Base-by-base conservation (phyloP, 2,113 vertebrate genomes). In the Bombycilla garrulus region DNA sequence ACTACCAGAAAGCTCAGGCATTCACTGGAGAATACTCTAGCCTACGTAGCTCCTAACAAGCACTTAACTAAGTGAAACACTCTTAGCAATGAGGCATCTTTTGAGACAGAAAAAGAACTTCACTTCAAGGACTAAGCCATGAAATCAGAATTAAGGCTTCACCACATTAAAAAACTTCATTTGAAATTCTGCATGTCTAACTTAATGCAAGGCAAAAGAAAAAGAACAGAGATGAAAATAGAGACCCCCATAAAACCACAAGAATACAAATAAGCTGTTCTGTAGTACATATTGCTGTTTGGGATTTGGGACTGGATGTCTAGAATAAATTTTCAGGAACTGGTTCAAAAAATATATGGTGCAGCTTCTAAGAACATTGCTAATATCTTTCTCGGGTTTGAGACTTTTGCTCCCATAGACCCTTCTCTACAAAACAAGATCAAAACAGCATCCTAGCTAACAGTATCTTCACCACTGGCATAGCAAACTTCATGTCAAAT, bases 391-490 rank as follows among this genome's bases (percentile, higher is more conserved):
- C 28, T 18, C n/a, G 11, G 9, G 9, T 50, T 57, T 35, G 15
- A 5, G 9, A 20, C 18, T 38, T 29, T 15, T n/a, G 2, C 11
- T 19, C 8, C 40, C 0, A 0, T 33, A 45, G 31, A 67, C 15
- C 8, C 8, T 53, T 73, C n/a, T 60, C 25, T 36, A 76, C 13
- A 69, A 85, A 48, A 36, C 13, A 47, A 61, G 35, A 33, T n/a
- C n/a, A n/a, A n/a, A n/a, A n/a, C n/a, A n/a, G 18, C 10, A 2
- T 74, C 33, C 44, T 48, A 64, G 19, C 5, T 72, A 79, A 44
- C 73, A 72, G 31, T 56, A 85, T 24, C 23, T 88, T 85, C 67
- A 58, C 12, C 11, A 71, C 2, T 60, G 58, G 26, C 33, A 66
- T 0, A 50, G 29, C 6, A 7, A 73, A 62, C 15, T 73, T 56